Conservation (phyloP, 2,888 invertebrate species). For the Onthophagus sagittarius region DNA sequence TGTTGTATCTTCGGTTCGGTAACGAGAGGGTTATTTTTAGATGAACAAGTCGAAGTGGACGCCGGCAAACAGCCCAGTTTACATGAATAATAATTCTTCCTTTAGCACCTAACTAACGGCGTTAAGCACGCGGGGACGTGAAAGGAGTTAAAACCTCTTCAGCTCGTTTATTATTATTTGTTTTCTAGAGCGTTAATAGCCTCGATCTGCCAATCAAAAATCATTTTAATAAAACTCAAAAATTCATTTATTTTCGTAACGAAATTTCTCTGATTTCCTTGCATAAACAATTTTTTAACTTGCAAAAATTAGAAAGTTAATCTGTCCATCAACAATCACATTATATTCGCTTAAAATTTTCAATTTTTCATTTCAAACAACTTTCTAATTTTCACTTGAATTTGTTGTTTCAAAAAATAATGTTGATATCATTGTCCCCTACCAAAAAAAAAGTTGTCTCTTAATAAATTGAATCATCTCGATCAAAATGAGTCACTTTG, state of each 20-base stretch:
- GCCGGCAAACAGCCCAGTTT: not conserved
- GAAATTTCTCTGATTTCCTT: too few relatives aligned
- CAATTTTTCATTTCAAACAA: too few relatives aligned
- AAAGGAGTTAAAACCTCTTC: not conserved
- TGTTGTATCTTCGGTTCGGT: not conserved
- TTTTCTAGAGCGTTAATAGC: too few relatives aligned
- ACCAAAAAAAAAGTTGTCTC: not conserved
- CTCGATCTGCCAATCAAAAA: too few relatives aligned
- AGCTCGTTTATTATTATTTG: not conserved
- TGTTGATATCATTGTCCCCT: not conserved
- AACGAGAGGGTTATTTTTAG: not conserved
- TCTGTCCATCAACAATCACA: too few relatives aligned
- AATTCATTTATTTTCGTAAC: too few relatives aligned
- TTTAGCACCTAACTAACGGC: not conserved
- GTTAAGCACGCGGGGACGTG: not conserved
- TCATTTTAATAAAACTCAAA: too few relatives aligned
- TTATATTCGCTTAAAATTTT: too few relatives aligned
- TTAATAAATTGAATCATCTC: constrained; percentile 33
- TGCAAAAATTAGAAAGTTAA: too few relatives aligned
- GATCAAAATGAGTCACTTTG: constrained; percentile 33
- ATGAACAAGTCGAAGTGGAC: not conserved
- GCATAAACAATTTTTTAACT: too few relatives aligned
- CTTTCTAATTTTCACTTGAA: not conserved
- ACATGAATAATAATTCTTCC: not conserved
- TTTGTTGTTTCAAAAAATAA: not conserved